Evolutionary conservation across 2,888 invertebrate species (phyloP).

Genomic region (Hemaris fuciformis): DNA sequence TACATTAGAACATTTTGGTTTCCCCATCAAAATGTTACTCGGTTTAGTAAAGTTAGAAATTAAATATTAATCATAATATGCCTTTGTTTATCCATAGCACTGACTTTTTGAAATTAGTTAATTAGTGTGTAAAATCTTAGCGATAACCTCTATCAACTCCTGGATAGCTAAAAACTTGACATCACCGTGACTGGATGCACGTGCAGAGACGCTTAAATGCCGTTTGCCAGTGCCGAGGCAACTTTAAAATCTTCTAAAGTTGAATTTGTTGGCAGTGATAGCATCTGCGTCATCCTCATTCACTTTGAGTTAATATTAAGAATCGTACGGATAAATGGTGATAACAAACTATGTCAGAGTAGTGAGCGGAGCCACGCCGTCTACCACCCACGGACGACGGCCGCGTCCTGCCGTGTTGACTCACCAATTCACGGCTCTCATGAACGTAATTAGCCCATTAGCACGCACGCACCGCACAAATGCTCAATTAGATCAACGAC

Average conservation of each 20-base stretch:
- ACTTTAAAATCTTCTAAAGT: background rate
- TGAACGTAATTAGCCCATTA: slow-evolving; percentile 78
- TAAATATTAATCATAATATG: no score
- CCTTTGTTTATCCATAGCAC: no score
- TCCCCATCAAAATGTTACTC: background rate
- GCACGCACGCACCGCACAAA: slow-evolving; percentile 78
- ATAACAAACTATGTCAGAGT: slow-evolving; percentile 43
- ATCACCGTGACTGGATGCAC: background rate
- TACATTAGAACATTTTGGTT: background rate
- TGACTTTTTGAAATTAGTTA: no score
- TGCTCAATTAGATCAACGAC: slow-evolving; percentile 78
- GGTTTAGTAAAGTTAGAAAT: no score
- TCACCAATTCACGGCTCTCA: slow-evolving; percentile 73
- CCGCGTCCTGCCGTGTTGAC: slow-evolving; percentile 68
- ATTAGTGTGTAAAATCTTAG: no score
- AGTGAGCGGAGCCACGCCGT: slow-evolving; percentile 72
- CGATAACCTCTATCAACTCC: no score
- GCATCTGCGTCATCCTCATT: background rate
- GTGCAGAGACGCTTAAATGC: background rate
- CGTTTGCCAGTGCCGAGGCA: background rate
- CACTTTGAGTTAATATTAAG: slow-evolving; percentile 15
- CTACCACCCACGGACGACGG: slow-evolving; percentile 72
- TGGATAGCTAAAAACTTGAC: no score
- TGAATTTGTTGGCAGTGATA: background rate
- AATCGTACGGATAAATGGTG: slow-evolving; percentile 35